Conservation (phyloP, 2,797 vertebrate species). For the Gallirallus australis region DNA sequence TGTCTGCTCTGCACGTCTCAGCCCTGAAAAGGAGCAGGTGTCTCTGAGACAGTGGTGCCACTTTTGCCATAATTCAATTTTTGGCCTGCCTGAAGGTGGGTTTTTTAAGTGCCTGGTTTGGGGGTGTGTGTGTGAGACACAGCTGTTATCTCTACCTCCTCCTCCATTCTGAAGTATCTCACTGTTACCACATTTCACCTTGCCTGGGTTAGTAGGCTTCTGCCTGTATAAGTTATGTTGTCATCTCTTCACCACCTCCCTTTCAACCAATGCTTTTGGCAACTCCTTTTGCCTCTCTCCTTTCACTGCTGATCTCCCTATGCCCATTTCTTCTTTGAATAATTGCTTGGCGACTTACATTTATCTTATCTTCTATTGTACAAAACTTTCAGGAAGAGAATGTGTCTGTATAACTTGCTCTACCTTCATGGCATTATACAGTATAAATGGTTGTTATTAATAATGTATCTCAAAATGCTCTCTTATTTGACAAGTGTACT, state of each 20-base stretch:
- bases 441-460: conserved; percentile 24
- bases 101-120: not conserved
- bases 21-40: not conserved
- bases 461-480: not conserved
- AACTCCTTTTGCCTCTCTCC: not conserved
- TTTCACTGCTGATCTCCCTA: not conserved
- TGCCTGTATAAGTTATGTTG: not conserved
- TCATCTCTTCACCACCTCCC: not conserved
- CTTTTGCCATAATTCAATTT: not conserved
- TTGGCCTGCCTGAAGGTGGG: not conserved
- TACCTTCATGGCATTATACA: not conserved
- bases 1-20: not conserved
- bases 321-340: not conserved
- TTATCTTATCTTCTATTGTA: not conserved
- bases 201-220: not conserved
- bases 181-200: accelerated
- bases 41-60: not conserved
- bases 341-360: not conserved
- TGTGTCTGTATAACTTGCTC: not conserved
- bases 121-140: not conserved
- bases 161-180: not conserved
- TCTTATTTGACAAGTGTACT: conserved; percentile 19
- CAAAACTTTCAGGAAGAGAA: not conserved
- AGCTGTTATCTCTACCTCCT: not conserved
- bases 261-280: not conserved